A percentile compares a stretch with the other conserved stretches of the same genome.
Conservation (phyloP, 2,888 invertebrate species). For the Blastobasis lacticolella region DNA sequence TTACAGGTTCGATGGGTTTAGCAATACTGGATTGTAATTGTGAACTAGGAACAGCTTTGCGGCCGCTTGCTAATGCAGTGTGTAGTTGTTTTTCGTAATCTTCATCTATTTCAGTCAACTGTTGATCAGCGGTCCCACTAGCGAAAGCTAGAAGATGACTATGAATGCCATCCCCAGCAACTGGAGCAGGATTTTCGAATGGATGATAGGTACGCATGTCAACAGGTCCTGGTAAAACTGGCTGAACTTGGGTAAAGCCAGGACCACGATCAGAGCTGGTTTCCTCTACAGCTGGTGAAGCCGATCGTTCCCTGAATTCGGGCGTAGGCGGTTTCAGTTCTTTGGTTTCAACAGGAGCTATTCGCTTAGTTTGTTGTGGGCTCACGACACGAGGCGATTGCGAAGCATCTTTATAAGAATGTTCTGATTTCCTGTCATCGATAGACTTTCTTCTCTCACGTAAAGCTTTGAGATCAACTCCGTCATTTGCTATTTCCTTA, state of each 20-base stretch:
- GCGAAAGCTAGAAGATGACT: constrained; percentile 79
- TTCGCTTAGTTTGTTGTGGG: constrained; percentile 53
- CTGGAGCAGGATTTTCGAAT: constrained; percentile 71
- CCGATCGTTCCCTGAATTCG: constrained; percentile 27
- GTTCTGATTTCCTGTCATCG: constrained; percentile 72
- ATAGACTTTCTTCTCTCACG: constrained; percentile 85
- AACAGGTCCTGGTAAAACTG: constrained; percentile 88
- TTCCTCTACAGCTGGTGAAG: constrained; percentile 22
- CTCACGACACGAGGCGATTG: constrained; percentile 74
- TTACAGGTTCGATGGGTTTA: constrained; percentile 30
- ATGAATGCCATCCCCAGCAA: constrained; percentile 75
- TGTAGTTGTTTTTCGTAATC: constrained; percentile 86
- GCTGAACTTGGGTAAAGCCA: constrained; percentile 75
- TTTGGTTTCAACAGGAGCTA: constrained; percentile 50
- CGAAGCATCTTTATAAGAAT: constrained; percentile 70
- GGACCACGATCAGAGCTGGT: constrained; percentile 25
- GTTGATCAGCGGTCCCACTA: constrained; percentile 80
- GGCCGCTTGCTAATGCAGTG: constrained; percentile 76
- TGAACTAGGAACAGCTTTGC: constrained; percentile 22
- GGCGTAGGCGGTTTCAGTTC: constrained; percentile 68
- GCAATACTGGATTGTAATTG: constrained; percentile 2
- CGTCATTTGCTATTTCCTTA: constrained; percentile 85
- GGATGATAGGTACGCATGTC: constrained; percentile 91
- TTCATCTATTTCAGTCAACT: constrained; percentile 83
- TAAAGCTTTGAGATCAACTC: constrained; percentile 84